These are phyloP conservation scores for Mesocricetus auratus DNA, from an alignment of 2,113 vertebrate species.

Conservation along the genomic window DNA sequence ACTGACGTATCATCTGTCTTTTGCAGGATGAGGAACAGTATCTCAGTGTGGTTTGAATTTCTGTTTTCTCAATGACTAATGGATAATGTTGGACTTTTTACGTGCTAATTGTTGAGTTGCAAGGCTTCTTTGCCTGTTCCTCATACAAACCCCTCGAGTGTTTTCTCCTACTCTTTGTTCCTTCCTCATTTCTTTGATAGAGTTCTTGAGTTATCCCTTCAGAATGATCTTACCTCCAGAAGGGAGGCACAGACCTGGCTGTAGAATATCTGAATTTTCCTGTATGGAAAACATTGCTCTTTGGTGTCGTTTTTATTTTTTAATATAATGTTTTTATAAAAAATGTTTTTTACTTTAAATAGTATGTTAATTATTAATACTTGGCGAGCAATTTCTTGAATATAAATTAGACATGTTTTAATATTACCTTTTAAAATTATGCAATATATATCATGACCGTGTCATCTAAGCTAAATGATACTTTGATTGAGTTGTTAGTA, in stretches of 20 bases:
- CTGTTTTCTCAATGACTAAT: background rate
- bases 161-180: background rate
- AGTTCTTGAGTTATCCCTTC: constrained; percentile 12
- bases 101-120: constrained; percentile 38
- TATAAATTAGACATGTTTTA: constrained; percentile 46
- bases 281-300: constrained; percentile 5
- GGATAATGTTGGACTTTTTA: background rate
- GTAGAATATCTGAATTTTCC: constrained; percentile 5
- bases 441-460: constrained; percentile 50
- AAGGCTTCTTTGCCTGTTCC: background rate
- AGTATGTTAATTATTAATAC: constrained; percentile 11
- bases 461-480: constrained; percentile 16
- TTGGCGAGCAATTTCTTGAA: constrained; percentile 39
- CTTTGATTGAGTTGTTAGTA: constrained; percentile 36
- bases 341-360: constrained; percentile 40
- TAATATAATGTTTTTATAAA: constrained; percentile 8
- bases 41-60: constrained; percentile 15
- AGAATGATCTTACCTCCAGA: constrained; percentile 7
- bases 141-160: background rate
- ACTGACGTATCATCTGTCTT: background rate
- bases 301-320: constrained; percentile 44
- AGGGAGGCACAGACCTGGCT: background rate
- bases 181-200: background rate
- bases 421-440: constrained; percentile 59
- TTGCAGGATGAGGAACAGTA: background rate